Evolutionary conservation across 2,113 vertebrate species (phyloP).

Genomic region (Mesitornis unicolor): DNA sequence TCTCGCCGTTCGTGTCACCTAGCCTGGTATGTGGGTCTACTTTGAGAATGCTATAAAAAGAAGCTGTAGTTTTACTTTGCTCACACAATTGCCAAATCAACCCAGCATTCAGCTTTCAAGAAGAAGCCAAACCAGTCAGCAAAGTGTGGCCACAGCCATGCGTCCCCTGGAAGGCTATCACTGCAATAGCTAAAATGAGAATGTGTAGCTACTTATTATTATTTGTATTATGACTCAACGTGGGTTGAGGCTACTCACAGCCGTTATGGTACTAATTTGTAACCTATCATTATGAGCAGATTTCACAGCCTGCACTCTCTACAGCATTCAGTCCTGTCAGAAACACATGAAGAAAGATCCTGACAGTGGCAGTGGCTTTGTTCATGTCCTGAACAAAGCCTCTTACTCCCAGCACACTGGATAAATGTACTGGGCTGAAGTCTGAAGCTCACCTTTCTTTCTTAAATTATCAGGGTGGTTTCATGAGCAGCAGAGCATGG

Average conservation of each 20-base stretch:
- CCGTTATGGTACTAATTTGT: not conserved
- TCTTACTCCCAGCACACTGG: not conserved
- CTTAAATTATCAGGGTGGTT: not conserved
- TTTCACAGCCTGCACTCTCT: not conserved
- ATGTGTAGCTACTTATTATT: not conserved
- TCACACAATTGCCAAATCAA: not conserved
- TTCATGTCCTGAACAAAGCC: no score
- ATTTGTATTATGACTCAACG: not conserved
- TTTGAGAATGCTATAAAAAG: not conserved
- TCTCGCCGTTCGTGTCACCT: not conserved
- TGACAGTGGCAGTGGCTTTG: not conserved
- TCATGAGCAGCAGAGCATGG: not conserved
- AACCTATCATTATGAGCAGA: not conserved
- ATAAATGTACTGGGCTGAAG: not conserved
- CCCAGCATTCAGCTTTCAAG: not conserved
- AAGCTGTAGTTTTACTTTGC: not conserved
- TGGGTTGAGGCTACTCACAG: not conserved
- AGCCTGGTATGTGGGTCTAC: not conserved
- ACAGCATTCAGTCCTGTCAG: accelerated
- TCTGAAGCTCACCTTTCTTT: not conserved
- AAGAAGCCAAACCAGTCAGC: not conserved
- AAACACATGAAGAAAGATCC: not conserved
- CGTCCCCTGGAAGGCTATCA: not conserved
- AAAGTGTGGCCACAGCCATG: not conserved
- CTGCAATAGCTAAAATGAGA: not conserved